These are phyloP conservation scores for Caradrina clavipalpis DNA, from an alignment of 2,888 invertebrate genomes.

Conservation along the genomic window DNA sequence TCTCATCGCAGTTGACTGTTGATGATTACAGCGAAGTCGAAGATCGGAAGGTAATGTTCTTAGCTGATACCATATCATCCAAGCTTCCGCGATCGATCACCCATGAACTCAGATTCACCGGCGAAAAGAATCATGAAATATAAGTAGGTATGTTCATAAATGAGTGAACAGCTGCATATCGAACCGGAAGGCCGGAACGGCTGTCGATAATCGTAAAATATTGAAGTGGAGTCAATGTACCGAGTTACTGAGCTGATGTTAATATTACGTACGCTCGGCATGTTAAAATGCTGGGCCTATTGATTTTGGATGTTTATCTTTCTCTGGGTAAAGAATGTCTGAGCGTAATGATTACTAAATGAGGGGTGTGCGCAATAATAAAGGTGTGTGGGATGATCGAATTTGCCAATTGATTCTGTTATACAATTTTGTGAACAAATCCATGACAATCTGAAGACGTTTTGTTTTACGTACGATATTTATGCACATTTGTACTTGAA, in stretches of 20 bases:
- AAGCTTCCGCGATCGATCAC: neutral
- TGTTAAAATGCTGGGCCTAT: slow-evolving; percentile 35
- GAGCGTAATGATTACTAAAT: slow-evolving; percentile 8
- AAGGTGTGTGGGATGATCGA: neutral
- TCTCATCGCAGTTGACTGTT: neutral
- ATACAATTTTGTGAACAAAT: neutral
- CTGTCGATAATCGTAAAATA: slow-evolving; percentile 65
- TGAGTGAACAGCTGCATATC: slow-evolving; percentile 54
- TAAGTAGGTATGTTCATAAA: slow-evolving; percentile 43
- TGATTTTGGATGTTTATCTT: slow-evolving; percentile 40
- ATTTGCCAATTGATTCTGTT: slow-evolving; percentile 1
- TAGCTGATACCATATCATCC: slow-evolving; percentile 1
- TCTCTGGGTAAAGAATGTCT: slow-evolving; percentile 11
- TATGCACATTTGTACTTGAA: too few species aligned
- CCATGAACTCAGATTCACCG: slow-evolving; percentile 4
- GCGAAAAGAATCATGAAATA: slow-evolving; percentile 35
- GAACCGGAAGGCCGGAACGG: slow-evolving; percentile 59
- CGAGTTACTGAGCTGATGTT: slow-evolving; percentile 42
- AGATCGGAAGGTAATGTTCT: slow-evolving; percentile 2
- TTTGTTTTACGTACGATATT: neutral
- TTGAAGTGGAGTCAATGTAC: slow-evolving; percentile 65
- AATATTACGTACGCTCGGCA: slow-evolving; percentile 34
- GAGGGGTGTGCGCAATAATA: neutral
- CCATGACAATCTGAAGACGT: neutral
- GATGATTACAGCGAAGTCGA: neutral